A percentile compares a stretch with the other conserved stretches of the same genome.
Evolutionary conservation across 2,113 vertebrate species (phyloP).

Genomic region (Gallinago media): DNA sequence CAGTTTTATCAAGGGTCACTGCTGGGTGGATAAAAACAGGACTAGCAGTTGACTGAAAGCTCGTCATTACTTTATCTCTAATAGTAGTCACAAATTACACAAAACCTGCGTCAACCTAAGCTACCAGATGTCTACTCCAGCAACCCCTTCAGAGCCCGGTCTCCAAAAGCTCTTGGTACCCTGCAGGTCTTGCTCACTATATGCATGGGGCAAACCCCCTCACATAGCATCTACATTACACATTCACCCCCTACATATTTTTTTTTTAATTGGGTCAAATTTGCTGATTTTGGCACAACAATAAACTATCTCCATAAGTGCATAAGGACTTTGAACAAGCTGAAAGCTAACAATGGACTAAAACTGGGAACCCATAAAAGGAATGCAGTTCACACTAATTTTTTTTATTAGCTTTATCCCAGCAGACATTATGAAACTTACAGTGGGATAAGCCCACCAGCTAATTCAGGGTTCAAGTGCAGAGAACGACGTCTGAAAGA

Average conservation of each 20-base stretch:
- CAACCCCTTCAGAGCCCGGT: not conserved
- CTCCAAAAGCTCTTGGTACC: not conserved
- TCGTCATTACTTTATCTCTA: not conserved
- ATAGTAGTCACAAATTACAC: not conserved
- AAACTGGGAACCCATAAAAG: not conserved
- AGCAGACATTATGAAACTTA: not conserved
- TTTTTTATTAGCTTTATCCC: not conserved
- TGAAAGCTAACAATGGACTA: not conserved
- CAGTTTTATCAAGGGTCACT: not conserved
- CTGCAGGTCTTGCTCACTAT: not conserved
- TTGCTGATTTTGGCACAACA: not conserved
- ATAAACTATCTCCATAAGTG: not conserved
- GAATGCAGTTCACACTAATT: not conserved
- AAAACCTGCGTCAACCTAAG: not conserved
- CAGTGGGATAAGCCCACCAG: not conserved
- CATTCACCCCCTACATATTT: fast-evolving
- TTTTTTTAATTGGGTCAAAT: not conserved
- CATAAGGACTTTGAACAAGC: not conserved
- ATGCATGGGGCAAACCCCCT: not conserved
- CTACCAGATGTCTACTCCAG: not conserved
- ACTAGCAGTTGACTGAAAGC: not conserved
- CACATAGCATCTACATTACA: fast-evolving
- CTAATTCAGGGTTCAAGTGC: not conserved
- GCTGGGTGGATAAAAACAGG: not conserved
- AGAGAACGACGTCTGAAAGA: not conserved